Conservation (phyloP, 2,888 invertebrate species). For the Thelaira solivaga region DNA sequence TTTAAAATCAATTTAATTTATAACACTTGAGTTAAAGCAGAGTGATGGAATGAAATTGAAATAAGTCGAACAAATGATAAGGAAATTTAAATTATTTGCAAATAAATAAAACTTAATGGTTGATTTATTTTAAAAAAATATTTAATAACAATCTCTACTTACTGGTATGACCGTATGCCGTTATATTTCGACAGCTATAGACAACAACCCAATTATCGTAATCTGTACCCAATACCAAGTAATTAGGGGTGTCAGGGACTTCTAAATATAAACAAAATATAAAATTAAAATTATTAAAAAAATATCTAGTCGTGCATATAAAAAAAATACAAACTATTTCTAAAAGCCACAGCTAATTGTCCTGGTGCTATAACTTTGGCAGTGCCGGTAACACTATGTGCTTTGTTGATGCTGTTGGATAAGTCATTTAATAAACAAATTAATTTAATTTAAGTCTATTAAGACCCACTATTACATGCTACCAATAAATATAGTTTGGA, state of each 20-base stretch:
- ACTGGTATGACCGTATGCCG: constrained; percentile 69
- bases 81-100: background rate
- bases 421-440: background rate
- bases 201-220: constrained; percentile 81
- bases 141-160: constrained; percentile 64
- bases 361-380: constrained; percentile 71
- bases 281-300: background rate
- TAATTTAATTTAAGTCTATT: background rate
- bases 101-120: too few relatives aligned
- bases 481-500: too few relatives aligned
- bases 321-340: constrained; percentile 66
- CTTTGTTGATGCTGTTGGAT: constrained; percentile 66
- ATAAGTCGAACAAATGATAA: constrained; percentile 31
- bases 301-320: too few relatives aligned
- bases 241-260: constrained; percentile 70
- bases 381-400: constrained; percentile 68
- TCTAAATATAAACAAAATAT: constrained; percentile 41
- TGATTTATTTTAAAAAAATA: too few relatives aligned
- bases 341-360: constrained; percentile 70
- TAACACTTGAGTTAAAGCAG: constrained; percentile 11
- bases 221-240: constrained; percentile 82
- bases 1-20: constrained; percentile 49
- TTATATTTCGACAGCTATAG: constrained; percentile 79
- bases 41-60: constrained; percentile 18
- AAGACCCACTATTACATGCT: too few relatives aligned